Conservation (phyloP, 1,140 invertebrate species). For the Hestina assimilis region DNA sequence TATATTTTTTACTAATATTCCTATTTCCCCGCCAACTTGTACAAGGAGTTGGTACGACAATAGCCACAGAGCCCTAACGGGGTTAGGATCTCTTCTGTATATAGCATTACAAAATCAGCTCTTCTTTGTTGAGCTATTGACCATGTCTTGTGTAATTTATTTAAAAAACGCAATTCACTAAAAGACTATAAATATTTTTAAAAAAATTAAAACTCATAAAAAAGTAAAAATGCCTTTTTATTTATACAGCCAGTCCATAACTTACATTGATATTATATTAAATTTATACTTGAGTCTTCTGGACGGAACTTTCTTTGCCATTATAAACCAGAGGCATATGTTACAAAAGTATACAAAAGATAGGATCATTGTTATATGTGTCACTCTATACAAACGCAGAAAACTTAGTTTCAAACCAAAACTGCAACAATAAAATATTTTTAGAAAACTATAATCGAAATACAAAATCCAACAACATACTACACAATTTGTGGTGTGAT, state of each 20-base stretch:
- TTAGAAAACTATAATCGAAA: too few species aligned
- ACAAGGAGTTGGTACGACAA: too few species aligned
- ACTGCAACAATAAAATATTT: conserved; percentile 58
- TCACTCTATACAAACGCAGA: conserved; percentile 56
- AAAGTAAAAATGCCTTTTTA: conserved; percentile 27
- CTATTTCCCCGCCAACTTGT: too few species aligned
- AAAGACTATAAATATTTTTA: too few species aligned
- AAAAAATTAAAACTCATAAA: conserved; percentile 1
- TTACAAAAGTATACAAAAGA: conserved; percentile 67
- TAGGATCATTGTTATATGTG: conserved; percentile 67
- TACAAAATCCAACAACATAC: too few species aligned
- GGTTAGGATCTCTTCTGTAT: too few species aligned
- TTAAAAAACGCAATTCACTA: too few species aligned
- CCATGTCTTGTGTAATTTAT: background rate
- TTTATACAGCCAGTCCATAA: background rate
- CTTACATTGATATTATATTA: conserved; percentile 35
- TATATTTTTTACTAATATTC: too few species aligned
- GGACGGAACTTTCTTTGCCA: conserved; percentile 53
- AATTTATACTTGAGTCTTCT: conserved; percentile 50
- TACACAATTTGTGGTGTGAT: too few species aligned
- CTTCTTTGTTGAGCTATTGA: too few species aligned
- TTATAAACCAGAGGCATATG: conserved; percentile 65
- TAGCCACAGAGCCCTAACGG: too few species aligned
- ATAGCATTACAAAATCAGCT: too few species aligned
- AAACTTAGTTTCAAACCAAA: conserved; percentile 61